phyloP scores from a whole-genome alignment of 2,797 vertebrate species.

The Chelon labrosus region DNA sequence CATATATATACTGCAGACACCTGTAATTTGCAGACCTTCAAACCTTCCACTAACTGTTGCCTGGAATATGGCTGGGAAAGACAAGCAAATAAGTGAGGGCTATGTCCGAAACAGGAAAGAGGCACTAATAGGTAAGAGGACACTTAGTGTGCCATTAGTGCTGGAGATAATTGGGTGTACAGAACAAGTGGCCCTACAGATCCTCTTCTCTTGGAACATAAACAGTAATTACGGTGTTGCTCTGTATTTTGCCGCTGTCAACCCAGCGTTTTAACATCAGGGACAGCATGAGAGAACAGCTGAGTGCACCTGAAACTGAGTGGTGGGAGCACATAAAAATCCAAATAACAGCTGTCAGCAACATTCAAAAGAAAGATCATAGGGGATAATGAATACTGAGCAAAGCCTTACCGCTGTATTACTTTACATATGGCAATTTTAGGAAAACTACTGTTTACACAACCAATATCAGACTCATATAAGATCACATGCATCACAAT shows the following conservation, averaged over 20 bases:
- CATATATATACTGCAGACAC: slow-evolving; percentile 38
- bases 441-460: slow-evolving; percentile 1
- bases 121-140: slow-evolving; percentile 74
- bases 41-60: slow-evolving; percentile 60
- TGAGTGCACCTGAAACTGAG: slow-evolving; percentile 72
- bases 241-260: slow-evolving; percentile 79
- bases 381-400: slow-evolving; percentile 41
- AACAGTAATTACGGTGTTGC: slow-evolving; percentile 81
- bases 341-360: slow-evolving; percentile 79
- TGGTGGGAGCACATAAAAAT: slow-evolving; percentile 69
- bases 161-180: slow-evolving; percentile 75
- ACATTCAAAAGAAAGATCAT: slow-evolving; percentile 61
- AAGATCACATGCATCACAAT: background rate
- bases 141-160: slow-evolving; percentile 79
- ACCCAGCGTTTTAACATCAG: slow-evolving; percentile 77
- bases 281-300: slow-evolving; percentile 67
- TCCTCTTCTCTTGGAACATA: slow-evolving; percentile 70
- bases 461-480: background rate
- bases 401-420: slow-evolving; percentile 26
- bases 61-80: slow-evolving; percentile 71
- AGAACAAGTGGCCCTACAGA: slow-evolving; percentile 76
- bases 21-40: slow-evolving; percentile 80
- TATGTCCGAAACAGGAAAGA: slow-evolving; percentile 80
- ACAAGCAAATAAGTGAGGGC: slow-evolving; percentile 78
- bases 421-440: slow-evolving; percentile 13